phyloP scores from a whole-genome alignment of 2,113 vertebrate genomes.

The Bubo scandiacus region DNA sequence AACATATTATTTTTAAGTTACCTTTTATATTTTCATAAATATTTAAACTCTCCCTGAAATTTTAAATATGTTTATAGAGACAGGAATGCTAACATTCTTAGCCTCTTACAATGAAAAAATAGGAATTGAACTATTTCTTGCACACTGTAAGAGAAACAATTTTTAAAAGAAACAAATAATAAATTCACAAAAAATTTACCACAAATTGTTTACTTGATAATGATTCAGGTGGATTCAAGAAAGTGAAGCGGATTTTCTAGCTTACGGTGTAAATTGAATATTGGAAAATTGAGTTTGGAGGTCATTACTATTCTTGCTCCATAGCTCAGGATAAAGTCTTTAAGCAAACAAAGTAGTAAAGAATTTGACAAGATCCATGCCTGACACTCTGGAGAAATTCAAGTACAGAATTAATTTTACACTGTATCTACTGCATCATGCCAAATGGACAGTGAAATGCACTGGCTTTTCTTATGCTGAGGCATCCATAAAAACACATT shows the following conservation, averaged over 20 bases:
- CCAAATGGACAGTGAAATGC: not conserved
- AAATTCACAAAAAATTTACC: not conserved
- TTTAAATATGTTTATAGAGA: conserved; percentile 43
- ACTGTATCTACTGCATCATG: not conserved
- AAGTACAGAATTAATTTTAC: conserved; percentile 11
- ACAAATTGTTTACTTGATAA: not conserved
- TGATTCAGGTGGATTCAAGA: not conserved
- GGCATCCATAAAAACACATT: not conserved
- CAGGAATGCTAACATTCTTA: not conserved
- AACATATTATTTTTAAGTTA: conserved; percentile 54
- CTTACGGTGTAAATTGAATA: not conserved
- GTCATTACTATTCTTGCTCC: conserved; percentile 8
- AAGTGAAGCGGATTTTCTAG: not conserved
- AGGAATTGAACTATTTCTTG: not conserved
- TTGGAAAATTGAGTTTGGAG: not conserved
- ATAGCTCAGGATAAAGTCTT: not conserved
- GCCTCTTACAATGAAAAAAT: not conserved
- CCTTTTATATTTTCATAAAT: conserved; percentile 57
- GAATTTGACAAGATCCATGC: conserved; percentile 23
- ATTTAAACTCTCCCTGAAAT: conserved; percentile 36
- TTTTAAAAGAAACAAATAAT: not conserved
- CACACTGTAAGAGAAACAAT: not conserved
- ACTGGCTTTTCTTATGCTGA: not conserved
- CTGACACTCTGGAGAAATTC: not conserved
- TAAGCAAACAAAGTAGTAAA: conserved; percentile 27